Base-by-base conservation (phyloP, 2,888 invertebrate genomes). In the Rhamphomyia laevipes region DNA sequence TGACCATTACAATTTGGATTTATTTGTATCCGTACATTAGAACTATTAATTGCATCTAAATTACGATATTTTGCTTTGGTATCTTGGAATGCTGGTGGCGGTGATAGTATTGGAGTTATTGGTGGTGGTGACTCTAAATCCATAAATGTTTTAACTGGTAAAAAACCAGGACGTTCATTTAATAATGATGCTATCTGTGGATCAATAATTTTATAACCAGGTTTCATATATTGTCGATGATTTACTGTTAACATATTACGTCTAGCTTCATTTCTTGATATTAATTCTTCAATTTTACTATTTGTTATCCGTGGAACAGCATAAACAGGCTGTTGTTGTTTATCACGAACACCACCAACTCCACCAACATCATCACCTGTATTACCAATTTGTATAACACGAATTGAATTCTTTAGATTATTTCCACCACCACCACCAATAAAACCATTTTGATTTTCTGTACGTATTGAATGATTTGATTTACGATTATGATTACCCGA, bases 51-150 rank as follows among this genome's bases (percentile, higher is more conserved):
- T 7, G 6, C 23, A 27, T 27, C 23, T 35, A 35, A 35, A 15
- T 57, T 57, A 21, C 61, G 60, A 4, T 58, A 52, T 40, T 61
- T 60, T 3, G 60, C 59, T 50, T 66, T 68, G 56, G 70, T 68
- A 56, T 81, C 81, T 61, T 82, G 82, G 62, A 82, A 82, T 11
- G 81, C 82, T 11, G 80, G 81, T 1, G 82, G 82, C 11, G 82
- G 82, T 15, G 82, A 82, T 43, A 82, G 76, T 51, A 82, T 82
- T 9, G 82, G 82, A 1, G 81, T 82, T 13, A 80, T 69, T n/a
- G 80, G 78, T 3, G 81, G 80, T 31, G 80, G 80, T 1, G 80
- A 78, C 45, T 72, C 69, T 56, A 65, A 60, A 49, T 64, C 68
- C 16, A 62, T 58, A 42, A 63, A 58, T 46, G 61, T 64, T 51